phyloP scores from a whole-genome alignment of 2,797 vertebrate genomes.

The Pogonophryne albipinna region DNA sequence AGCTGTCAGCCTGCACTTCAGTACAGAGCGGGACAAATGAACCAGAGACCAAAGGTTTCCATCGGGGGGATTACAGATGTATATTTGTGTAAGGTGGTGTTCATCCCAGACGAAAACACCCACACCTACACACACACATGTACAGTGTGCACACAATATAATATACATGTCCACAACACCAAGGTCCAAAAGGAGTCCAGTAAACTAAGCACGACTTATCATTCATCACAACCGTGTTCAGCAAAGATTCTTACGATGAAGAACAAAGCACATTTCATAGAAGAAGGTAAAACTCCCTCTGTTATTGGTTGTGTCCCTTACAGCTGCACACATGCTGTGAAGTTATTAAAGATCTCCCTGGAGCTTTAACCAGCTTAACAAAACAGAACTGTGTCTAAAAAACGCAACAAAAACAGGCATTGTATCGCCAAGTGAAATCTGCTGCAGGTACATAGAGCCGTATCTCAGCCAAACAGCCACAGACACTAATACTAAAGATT shows the following conservation, averaged over 20 bases:
- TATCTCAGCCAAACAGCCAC: background rate
- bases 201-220: background rate
- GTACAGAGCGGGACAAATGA: background rate
- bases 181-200: constrained; percentile 1
- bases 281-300: background rate
- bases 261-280: background rate
- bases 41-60: background rate
- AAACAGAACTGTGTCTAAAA: too few species aligned
- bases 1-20: background rate
- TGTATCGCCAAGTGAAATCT: background rate
- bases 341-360: background rate
- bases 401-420: background rate
- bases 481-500: background rate
- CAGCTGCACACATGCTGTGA: too few species aligned
- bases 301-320: constrained; percentile 16
- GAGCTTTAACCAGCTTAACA: background rate
- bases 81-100: constrained; percentile 28
- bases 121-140: constrained; percentile 1
- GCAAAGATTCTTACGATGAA: constrained; percentile 7
- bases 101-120: constrained; percentile 7
- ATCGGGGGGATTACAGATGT: constrained; percentile 20
- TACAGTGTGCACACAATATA: background rate
- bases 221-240: background rate
- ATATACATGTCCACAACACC: background rate
- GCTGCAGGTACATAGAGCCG: background rate